A percentile compares a stretch with the other conserved stretches of the same genome.
These are phyloP conservation scores for Dendrolimus kikuchii DNA, from an alignment of 1,140 invertebrate species.

Conservation along the genomic window DNA sequence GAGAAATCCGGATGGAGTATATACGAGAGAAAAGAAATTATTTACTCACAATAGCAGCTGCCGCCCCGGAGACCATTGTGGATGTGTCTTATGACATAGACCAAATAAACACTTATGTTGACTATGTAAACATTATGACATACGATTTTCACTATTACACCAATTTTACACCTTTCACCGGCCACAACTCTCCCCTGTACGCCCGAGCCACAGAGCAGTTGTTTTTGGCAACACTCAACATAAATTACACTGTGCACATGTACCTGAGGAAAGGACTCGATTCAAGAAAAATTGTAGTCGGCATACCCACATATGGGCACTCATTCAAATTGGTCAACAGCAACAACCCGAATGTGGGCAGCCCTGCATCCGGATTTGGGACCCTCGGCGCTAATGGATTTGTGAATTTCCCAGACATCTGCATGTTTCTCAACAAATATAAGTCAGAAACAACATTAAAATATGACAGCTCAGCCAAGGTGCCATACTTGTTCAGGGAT, in stretches of 20 bases:
- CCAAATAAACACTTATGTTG: slow-evolving; percentile 84
- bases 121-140: slow-evolving; percentile 91
- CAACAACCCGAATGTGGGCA: slow-evolving; percentile 77
- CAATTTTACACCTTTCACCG: slow-evolving; percentile 84
- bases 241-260: slow-evolving; percentile 87
- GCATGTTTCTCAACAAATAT: slow-evolving; percentile 74
- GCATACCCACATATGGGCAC: slow-evolving; percentile 93
- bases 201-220: slow-evolving; percentile 73
- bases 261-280: slow-evolving; percentile 88
- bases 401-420: slow-evolving; percentile 79
- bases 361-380: slow-evolving; percentile 81
- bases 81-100: slow-evolving; percentile 83
- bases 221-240: slow-evolving; percentile 82
- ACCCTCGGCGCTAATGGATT: slow-evolving; percentile 80
- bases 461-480: slow-evolving; percentile 79
- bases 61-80: slow-evolving; percentile 81
- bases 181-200: slow-evolving; percentile 86
- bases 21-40: slow-evolving; percentile 72
- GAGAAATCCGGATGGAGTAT: slow-evolving; percentile 79
- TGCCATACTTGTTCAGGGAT: slow-evolving; percentile 84
- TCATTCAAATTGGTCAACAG: slow-evolving; percentile 81
- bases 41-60: slow-evolving; percentile 83
- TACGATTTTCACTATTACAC: slow-evolving; percentile 91
- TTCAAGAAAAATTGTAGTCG: slow-evolving; percentile 87
- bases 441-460: slow-evolving; percentile 48